These are phyloP conservation scores for Cataglyphis altisquamis DNA, from an alignment of 2,888 invertebrate genomes.

Conservation along the genomic window DNA sequence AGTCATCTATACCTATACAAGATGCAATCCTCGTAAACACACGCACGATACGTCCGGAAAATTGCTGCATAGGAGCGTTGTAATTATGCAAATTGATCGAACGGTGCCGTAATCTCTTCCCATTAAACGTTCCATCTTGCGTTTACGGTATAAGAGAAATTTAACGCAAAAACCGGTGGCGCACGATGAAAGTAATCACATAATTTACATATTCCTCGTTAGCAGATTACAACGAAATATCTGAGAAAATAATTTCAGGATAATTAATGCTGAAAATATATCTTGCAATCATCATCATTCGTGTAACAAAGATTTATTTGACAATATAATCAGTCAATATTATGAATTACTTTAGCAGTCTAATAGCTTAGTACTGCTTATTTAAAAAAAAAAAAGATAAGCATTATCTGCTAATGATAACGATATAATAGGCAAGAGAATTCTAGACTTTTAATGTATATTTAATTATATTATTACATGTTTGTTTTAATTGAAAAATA, in stretches of 20 bases:
- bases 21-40: background rate
- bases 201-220: background rate
- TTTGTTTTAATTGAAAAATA: background rate
- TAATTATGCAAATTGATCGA: slow-evolving; percentile 63
- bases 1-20: slow-evolving; percentile 13
- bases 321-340: background rate
- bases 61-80: slow-evolving; percentile 34
- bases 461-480: background rate
- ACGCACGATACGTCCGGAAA: background rate
- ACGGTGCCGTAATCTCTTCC: slow-evolving; percentile 50
- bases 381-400: background rate
- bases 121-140: slow-evolving; percentile 58
- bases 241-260: slow-evolving; percentile 5
- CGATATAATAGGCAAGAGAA: background rate
- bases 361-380: background rate
- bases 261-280: background rate
- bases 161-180: slow-evolving; percentile 23
- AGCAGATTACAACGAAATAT: background rate
- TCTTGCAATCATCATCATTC: background rate
- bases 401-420: background rate
- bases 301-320: background rate
- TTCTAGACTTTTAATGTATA: background rate
- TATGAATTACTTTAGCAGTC: background rate
- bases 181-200: slow-evolving; percentile 15
- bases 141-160: slow-evolving; percentile 59